Percentiles rank a stretch among this genome's conserved stretches.
Evolutionary conservation across 2,797 vertebrate genomes (phyloP).

Genomic region (Catharus ustulatus): DNA sequence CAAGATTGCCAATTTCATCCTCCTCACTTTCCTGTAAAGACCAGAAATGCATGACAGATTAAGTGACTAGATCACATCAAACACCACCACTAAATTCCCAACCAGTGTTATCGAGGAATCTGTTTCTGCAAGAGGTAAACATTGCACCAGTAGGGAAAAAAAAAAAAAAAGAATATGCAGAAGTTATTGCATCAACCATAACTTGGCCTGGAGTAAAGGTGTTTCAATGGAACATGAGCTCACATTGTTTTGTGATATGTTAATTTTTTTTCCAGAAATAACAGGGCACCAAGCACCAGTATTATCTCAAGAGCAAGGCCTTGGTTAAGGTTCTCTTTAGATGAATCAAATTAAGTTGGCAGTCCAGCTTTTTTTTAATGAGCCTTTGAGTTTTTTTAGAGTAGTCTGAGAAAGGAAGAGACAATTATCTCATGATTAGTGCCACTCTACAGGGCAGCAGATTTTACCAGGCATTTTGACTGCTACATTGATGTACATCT

Average conservation of each 20-base stretch:
- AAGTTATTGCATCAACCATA: not conserved
- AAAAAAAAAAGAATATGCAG: fast-evolving
- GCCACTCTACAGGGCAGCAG: not conserved
- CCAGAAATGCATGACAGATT: conserved; percentile 10
- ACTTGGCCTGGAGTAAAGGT: not conserved
- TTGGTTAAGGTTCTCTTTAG: not conserved
- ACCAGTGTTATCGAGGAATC: not conserved
- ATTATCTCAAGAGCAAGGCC: not conserved
- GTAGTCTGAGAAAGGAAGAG: not conserved
- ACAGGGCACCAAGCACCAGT: not conserved
- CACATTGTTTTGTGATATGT: not conserved
- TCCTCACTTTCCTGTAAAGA: conserved; percentile 87
- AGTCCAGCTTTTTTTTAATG: not conserved
- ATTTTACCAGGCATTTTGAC: not conserved
- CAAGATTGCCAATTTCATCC: conserved; percentile 92
- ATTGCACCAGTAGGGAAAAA: not conserved
- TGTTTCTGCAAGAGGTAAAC: not conserved
- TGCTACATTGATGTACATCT: not conserved
- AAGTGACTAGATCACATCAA: not conserved
- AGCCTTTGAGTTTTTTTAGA: not conserved
- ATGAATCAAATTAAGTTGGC: not conserved
- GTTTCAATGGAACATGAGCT: not conserved
- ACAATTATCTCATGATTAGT: not conserved
- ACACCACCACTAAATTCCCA: not conserved
- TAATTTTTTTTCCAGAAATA: not conserved